Evolutionary conservation across 1,140 invertebrate genomes (phyloP), one percentile per base, ranked within the genome.

Genomic region (Spodoptera litura): DNA sequence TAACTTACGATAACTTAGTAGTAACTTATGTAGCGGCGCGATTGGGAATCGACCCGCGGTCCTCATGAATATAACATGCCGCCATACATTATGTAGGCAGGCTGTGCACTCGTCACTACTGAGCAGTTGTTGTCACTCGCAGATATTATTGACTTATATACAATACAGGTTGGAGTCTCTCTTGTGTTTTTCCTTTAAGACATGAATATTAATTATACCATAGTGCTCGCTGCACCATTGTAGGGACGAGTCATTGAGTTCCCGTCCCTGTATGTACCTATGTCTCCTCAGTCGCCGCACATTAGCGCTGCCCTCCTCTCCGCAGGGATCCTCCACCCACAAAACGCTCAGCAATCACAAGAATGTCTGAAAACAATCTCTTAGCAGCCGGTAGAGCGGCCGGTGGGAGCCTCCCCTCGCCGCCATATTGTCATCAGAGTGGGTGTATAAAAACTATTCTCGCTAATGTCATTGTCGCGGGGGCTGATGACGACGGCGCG

Each of bases 391-490:
- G 62, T 31, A 52, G 44, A 27, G 31, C 51, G 49, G 31, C 35
- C 20, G 11, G 11, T 11, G 12, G 10, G 11, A 9, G 51, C 8
- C 52, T n/a, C 66, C 5, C 70, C 15, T 9, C 71, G 73, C 35
- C 80, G 58, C 73, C 71, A 71, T 78, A 38, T 44, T 58, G 66
- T 74, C 70, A 70, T 61, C 15, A 73, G 38, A 59, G 38, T 66
- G 62, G 49, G 20, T 53, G 66, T 70, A 70, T 52, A 70, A 25
- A 12, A 74, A 74, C 35, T 73, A 73, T 73, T 73, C 49, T 38
- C 73, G 15, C 73, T 84, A 84, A 83, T 81, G 78, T 83, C 71
- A 81, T 86, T 83, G 79, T 81, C 51, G 55, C 25, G 59, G 62
- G 11, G 53, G 38, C 79, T 51, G 51, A 38, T 38, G 53, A 64